Base-by-base conservation (phyloP, 2,113 vertebrate genomes). In the Desmodus rotundus region DNA sequence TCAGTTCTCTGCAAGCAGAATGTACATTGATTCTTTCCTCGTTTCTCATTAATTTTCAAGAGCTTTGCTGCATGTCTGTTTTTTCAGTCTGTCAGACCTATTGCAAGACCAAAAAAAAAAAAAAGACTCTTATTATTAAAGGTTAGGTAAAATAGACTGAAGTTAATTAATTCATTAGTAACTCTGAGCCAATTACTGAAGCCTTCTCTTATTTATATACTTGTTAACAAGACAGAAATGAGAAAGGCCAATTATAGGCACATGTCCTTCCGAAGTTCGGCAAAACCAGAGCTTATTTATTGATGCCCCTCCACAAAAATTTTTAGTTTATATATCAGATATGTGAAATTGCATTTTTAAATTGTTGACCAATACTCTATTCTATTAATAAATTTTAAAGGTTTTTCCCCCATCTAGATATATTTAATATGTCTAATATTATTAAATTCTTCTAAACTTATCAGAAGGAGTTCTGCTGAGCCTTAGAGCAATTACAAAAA, bases 151-250 rank as follows among this genome's bases (percentile, higher is more conserved):
- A 99, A 99, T 98, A 99, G 98, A 98, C 98, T 98, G 98, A 98
- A 99, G 99, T 99, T 99, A 99, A 99, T 99, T 99, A 99, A 99
- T 99, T 99, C 99, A 99, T 99, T 99, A 99, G 98, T 98, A 99
- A 98, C 98, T 98, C 98, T 98, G 98, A 99, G 98, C 99, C 99
- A 99, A 99, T 99, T 99, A 99, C 98, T 98, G 98, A 96, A 98
- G 98, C 96, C 98, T 98, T 98, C 98, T 98, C 98, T 98, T 98
- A 98, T 98, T 98, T 99, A 98, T 98, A 98, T 98, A 98, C 98
- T 99, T 98, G 98, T 99, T 99, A 99, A 99, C 98, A 98, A 98
- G 98, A 98, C 98, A 98, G 98, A 98, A 98, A 98, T 98, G 98
- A 98, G 98, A 98, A 99, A 98, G 98, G 97, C 98, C 98, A 98